Base-by-base conservation (phyloP, 2,113 vertebrate species). In the Sturnira hondurensis region DNA sequence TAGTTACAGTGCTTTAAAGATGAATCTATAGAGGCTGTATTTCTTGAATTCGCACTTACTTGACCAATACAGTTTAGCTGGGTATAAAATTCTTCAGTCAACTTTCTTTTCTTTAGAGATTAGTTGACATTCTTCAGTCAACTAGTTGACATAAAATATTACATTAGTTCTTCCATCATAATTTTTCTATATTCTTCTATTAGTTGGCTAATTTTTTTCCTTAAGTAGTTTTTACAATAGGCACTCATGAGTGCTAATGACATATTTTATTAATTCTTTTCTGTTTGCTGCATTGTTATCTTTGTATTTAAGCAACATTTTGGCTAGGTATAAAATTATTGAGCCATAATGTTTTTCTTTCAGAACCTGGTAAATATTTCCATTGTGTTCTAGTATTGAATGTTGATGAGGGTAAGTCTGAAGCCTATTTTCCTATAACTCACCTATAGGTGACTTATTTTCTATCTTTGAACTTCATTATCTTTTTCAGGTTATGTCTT, bases 21-120 rank as follows among this genome's bases (percentile, higher is more conserved):
- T 28, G 22, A 68, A 7, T 74, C 73, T 81, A 74, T 38, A 65
- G 2, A 56, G 41, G 4, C 17, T 71, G 2, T 78, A 47, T 54
- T 85, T 96, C 52, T 89, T 88, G 24, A 89, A 84, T 45, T 78
- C 26, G 54, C 43, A 77, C 9, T 20, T 80, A 36, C 50, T 68
- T 96, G 24, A 80, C 24, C 41, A 65, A 36, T 54, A 71, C 31
- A 93, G 7, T 78, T 47, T 83, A 77, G n/a, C 50, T 92, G 50
- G 68, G 28, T 77, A 80, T 90, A 85, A 90, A 93, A 85, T 89
- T 86, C 24, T 85, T 89, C 45, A 76, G 31, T 86, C 15, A 77
- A 33, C 16, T 80, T 88, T 41, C 20, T 84, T 93, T 89, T 67
- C 7, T 6, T 90, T 38, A 71, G 41, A 86, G 33, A 73, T 65